A percentile compares a stretch with the other conserved stretches of the same genome.
Evolutionary conservation across 1,140 invertebrate genomes (phyloP).

Genomic region (Drosophila navojoa): DNA sequence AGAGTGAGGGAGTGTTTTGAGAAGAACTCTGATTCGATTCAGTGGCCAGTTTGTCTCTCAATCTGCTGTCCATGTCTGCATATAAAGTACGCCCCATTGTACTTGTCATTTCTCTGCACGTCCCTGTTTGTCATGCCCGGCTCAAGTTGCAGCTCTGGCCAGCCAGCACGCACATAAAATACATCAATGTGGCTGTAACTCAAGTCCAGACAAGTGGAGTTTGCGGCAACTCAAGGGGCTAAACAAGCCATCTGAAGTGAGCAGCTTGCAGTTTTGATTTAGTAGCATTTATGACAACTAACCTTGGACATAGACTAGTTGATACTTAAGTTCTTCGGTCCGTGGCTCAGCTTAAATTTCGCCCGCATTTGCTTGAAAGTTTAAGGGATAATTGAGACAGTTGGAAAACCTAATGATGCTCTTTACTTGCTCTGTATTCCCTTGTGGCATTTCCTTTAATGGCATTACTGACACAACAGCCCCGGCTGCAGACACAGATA

Average conservation of each 20-base stretch:
- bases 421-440: conserved; percentile 37
- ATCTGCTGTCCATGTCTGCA: conserved; percentile 77
- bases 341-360: conserved; percentile 43
- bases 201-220: conserved; percentile 56
- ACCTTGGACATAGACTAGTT: conserved; percentile 5
- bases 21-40: conserved; percentile 50
- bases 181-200: conserved; percentile 66
- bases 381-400: conserved; percentile 25
- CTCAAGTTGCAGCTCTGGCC: not conserved
- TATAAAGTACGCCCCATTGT: conserved; percentile 77
- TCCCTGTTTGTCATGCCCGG: conserved; percentile 64
- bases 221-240: conserved; percentile 31
- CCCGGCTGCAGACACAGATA: conserved; percentile 34
- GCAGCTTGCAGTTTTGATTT: conserved; percentile 66
- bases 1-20: conserved; percentile 34
- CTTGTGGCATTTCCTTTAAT: conserved; percentile 22
- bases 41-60: conserved; percentile 57
- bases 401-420: conserved; percentile 55
- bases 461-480: not conserved
- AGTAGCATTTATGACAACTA: conserved; percentile 67
- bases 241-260: conserved; percentile 33
- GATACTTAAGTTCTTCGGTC: conserved; percentile 33
- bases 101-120: conserved; percentile 74
- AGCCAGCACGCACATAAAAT: conserved; percentile 64
- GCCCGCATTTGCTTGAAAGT: not conserved